These are phyloP conservation scores for Dicrostonyx torquatus DNA, from an alignment of 2,797 vertebrate species.

Conservation along the genomic window DNA sequence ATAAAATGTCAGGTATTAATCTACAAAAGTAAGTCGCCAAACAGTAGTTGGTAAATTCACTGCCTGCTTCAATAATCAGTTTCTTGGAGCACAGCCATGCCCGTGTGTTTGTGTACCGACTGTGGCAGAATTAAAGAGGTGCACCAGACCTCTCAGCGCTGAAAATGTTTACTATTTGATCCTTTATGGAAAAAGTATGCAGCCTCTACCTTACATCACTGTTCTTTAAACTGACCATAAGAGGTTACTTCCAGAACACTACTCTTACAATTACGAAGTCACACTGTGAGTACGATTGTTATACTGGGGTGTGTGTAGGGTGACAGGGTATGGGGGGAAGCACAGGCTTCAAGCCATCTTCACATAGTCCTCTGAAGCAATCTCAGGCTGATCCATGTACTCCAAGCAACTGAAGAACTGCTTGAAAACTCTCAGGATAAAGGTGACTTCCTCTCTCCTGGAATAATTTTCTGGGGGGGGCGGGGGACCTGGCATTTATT, in stretches of 20 bases:
- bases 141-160: background rate
- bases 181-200: background rate
- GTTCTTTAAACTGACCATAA: background rate
- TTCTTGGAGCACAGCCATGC: background rate
- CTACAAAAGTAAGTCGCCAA: background rate
- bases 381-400: background rate
- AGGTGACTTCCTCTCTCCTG: constrained; percentile 37
- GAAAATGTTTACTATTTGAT: constrained; percentile 22
- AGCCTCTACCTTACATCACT: background rate
- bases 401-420: constrained; percentile 9
- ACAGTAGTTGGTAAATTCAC: background rate
- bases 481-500: constrained; percentile 9
- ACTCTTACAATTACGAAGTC: background rate
- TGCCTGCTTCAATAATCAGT: background rate
- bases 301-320: background rate
- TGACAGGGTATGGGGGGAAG: background rate
- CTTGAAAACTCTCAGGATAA: background rate
- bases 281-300: background rate
- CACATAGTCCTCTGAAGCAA: background rate
- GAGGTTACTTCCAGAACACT: constrained; percentile 23
- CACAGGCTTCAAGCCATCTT: background rate
- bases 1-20: background rate
- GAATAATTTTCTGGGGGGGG: background rate
- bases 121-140: background rate
- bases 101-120: background rate